Percentiles rank a stretch among this genome's conserved stretches.
phyloP scores from a whole-genome alignment of 1,140 invertebrate species.

The Drosophila bocqueti region DNA sequence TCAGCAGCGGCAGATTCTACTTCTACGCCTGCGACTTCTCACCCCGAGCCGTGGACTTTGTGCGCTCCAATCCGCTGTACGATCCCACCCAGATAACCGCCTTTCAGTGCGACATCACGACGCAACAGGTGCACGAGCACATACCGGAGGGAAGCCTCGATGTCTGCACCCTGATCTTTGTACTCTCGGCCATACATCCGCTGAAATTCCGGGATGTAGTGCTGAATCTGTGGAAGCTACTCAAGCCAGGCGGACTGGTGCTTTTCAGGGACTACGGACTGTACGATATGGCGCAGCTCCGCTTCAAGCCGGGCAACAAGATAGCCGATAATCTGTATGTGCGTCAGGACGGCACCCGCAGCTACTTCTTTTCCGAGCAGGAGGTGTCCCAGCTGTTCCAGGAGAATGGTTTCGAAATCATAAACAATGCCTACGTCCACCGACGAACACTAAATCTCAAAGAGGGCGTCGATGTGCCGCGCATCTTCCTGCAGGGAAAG shows the following conservation, averaged over 20 bases:
- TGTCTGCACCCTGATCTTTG: conserved; percentile 97
- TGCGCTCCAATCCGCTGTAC: conserved; percentile 88
- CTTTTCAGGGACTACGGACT: conserved; percentile 98
- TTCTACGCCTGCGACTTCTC: conserved; percentile 97
- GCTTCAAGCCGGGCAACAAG: conserved; percentile 97
- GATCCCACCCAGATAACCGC: conserved; percentile 87
- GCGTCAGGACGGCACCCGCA: conserved; percentile 98
- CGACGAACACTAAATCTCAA: conserved; percentile 96
- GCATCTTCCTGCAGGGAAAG: conserved; percentile 97
- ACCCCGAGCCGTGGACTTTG: conserved; percentile 94
- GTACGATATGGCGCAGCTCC: conserved; percentile 98
- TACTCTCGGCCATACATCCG: conserved; percentile 97
- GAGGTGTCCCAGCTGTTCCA: conserved; percentile 87
- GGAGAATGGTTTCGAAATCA: conserved; percentile 89
- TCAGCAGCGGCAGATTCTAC: conserved; percentile 88
- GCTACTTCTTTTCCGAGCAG: conserved; percentile 92
- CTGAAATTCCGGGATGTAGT: conserved; percentile 91
- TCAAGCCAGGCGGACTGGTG: conserved; percentile 93
- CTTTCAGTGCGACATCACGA: conserved; percentile 91
- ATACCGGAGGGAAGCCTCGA: conserved; percentile 88
- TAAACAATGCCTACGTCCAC: conserved; percentile 91
- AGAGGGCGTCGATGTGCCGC: conserved; percentile 94
- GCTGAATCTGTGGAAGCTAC: conserved; percentile 88
- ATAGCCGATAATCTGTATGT: conserved; percentile 98
- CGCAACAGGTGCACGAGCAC: conserved; percentile 87